phyloP scores from a whole-genome alignment of 1,140 invertebrate species.

The Drosophila mayri region DNA sequence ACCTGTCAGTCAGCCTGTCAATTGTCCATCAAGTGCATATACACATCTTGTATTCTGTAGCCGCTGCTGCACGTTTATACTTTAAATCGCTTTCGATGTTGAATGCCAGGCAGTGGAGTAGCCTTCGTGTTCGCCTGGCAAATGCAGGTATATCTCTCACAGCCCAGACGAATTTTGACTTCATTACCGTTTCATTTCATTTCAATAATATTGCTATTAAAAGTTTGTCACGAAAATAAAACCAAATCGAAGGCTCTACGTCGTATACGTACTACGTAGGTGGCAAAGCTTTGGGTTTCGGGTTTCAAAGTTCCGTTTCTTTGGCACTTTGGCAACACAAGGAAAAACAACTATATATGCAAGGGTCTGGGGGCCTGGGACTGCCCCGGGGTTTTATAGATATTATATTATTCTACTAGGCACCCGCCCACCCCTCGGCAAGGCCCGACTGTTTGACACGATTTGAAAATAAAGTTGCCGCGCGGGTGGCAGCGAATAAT shows the following conservation, averaged over 20 bases:
- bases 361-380: too few species aligned
- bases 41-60: not conserved
- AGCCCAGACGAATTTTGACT: constrained; percentile 63
- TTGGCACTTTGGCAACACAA: constrained; percentile 52
- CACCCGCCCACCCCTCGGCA: not conserved
- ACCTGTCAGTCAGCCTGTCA: constrained; percentile 33
- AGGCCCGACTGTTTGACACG: constrained; percentile 69
- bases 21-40: constrained; percentile 8
- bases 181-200: constrained; percentile 79
- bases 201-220: constrained; percentile 84
- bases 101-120: too few species aligned
- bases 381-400: constrained; percentile 60
- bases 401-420: constrained; percentile 61
- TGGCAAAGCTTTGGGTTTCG: constrained; percentile 41
- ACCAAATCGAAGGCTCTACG: constrained; percentile 50
- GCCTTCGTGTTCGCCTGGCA: constrained; percentile 50
- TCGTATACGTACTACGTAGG: constrained; percentile 16
- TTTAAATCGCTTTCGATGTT: constrained; percentile 60
- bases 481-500: constrained; percentile 46
- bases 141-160: constrained; percentile 40
- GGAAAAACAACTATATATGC: constrained; percentile 24
- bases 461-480: constrained; percentile 66
- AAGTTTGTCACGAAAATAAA: constrained; percentile 83
- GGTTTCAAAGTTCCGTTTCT: constrained; percentile 62
- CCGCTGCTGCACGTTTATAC: not conserved